Conservation (phyloP, 2,113 vertebrate genomes). For the Thunnus thynnus region DNA sequence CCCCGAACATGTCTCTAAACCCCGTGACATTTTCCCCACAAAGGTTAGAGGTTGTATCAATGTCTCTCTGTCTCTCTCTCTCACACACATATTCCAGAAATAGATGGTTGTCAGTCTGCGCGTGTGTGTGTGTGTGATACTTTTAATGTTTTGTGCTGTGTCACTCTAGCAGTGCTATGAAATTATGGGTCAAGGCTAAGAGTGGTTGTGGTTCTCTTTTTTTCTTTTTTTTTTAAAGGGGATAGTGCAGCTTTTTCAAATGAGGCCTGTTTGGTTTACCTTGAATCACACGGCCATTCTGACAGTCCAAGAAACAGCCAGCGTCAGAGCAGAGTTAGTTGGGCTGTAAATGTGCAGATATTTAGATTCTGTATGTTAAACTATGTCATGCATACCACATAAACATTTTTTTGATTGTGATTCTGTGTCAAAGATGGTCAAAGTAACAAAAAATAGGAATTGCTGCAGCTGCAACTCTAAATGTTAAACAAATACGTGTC, state of each 20-base stretch:
- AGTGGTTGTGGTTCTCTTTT: conserved; percentile 29
- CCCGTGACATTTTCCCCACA: conserved; percentile 77
- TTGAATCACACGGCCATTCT: not conserved
- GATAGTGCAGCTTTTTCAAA: conserved; percentile 19
- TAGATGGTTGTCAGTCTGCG: conserved; percentile 39
- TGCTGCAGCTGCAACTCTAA: not conserved
- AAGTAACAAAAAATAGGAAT: not conserved
- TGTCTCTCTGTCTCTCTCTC: conserved; percentile 52
- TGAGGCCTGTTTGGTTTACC: not conserved
- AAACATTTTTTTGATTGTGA: not conserved
- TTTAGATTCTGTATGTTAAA: not conserved
- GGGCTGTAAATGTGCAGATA: conserved; percentile 9
- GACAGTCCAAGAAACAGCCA: not conserved
- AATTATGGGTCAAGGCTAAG: conserved; percentile 48
- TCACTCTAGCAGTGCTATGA: conserved; percentile 50
- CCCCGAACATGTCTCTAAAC: conserved; percentile 37
- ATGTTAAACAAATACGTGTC: not conserved
- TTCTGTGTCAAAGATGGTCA: not conserved
- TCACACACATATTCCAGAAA: conserved; percentile 62
- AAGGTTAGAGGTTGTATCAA: conserved; percentile 84
- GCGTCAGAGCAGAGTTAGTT: not conserved
- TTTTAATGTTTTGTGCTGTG: conserved; percentile 57
- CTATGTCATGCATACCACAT: not conserved
- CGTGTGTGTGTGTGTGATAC: conserved; percentile 21
- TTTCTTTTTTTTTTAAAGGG: conserved; percentile 10